A percentile compares a stretch with the other conserved stretches of the same genome.
phyloP scores from a whole-genome alignment of 2,797 vertebrate genomes.

The Vespertilio murinus region DNA sequence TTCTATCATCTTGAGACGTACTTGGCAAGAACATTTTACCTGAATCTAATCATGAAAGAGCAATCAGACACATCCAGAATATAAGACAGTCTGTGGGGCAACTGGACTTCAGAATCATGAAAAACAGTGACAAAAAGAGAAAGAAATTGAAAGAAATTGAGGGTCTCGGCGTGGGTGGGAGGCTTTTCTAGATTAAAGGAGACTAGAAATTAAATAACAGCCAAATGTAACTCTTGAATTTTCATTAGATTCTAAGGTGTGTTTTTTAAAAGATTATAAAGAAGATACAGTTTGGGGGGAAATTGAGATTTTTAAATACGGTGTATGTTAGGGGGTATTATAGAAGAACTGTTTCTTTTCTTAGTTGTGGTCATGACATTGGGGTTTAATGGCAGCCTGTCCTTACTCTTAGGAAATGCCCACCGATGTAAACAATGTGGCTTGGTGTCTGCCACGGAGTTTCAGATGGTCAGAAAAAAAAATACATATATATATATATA shows the following conservation, averaged over 20 bases:
- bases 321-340: neutral
- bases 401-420: neutral
- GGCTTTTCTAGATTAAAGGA: neutral
- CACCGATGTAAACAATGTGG: neutral
- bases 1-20: neutral
- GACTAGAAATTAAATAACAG: neutral
- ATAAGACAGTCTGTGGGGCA: neutral
- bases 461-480: neutral
- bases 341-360: neutral
- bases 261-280: neutral
- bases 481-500: too few species aligned
- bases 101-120: neutral
- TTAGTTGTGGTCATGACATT: neutral
- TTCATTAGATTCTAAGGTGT: neutral
- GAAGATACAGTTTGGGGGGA: neutral
- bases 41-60: neutral
- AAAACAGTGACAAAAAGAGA: neutral
- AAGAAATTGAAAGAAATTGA: too few species aligned
- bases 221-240: neutral
- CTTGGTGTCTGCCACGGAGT: neutral
- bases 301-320: neutral
- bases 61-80: neutral
- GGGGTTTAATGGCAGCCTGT: neutral
- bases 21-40: neutral
- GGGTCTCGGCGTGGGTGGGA: neutral